phyloP scores from a whole-genome alignment of 2,888 invertebrate genomes.

The Magallana nippona region DNA sequence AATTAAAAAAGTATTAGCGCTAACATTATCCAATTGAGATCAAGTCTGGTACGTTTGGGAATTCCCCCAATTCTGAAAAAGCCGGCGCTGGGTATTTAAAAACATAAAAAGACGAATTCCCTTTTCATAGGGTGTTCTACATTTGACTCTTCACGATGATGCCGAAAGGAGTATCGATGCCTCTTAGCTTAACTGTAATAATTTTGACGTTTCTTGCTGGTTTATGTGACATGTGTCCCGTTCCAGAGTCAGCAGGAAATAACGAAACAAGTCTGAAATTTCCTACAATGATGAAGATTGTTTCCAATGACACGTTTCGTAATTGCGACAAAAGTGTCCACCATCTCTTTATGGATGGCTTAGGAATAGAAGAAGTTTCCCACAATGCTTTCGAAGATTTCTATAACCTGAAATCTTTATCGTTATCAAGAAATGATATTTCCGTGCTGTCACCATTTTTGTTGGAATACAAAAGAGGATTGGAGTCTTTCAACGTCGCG shows the following conservation, averaged over 20 bases:
- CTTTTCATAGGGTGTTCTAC: too few relatives aligned
- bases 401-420: conserved; percentile 39
- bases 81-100: too few relatives aligned
- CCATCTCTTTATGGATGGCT: conserved; percentile 45
- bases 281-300: not conserved
- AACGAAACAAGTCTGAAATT: not conserved
- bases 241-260: not conserved
- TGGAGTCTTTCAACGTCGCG: conserved; percentile 24
- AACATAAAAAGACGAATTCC: too few relatives aligned
- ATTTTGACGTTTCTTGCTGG: not conserved
- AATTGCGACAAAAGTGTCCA: conserved; percentile 40
- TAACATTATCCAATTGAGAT: too few relatives aligned
- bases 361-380: conserved; percentile 47
- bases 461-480: conserved; percentile 35
- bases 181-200: not conserved
- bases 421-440: conserved; percentile 38
- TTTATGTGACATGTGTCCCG: not conserved
- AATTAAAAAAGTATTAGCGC: too few relatives aligned
- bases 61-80: too few relatives aligned
- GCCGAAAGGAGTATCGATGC: too few relatives aligned
- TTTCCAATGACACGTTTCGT: not conserved
- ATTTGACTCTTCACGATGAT: too few relatives aligned
- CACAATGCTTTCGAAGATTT: conserved; percentile 51
- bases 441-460: conserved; percentile 34
- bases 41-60: too few relatives aligned